Evolutionary conservation across 2,888 invertebrate genomes (phyloP).

Genomic region (Harpalus rubripes): DNA sequence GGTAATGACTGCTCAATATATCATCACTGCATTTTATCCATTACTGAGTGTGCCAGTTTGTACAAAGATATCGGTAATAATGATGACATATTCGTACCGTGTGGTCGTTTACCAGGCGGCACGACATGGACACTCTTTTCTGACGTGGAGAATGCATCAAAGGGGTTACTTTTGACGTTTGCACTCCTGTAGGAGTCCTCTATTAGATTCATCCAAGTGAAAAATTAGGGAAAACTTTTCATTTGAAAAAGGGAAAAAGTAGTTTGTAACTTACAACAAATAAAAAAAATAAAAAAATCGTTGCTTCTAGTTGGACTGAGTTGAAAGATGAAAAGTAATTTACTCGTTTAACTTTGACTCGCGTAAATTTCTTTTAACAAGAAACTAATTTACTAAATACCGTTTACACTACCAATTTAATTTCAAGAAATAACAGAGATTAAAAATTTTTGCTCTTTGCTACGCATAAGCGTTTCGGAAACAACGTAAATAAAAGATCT

Average conservation of each 20-base stretch:
- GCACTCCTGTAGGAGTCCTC: too few relatives aligned
- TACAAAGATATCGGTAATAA: too few relatives aligned
- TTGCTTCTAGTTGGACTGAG: neutral
- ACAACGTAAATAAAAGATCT: too few relatives aligned
- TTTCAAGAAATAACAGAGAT: neutral
- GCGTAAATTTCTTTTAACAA: neutral
- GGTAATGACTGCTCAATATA: too few relatives aligned
- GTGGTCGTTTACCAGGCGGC: too few relatives aligned
- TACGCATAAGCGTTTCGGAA: too few relatives aligned
- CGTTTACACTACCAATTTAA: neutral
- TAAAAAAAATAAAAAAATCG: neutral
- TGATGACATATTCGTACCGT: too few relatives aligned
- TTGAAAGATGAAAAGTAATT: constrained; percentile 8
- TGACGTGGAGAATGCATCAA: too few relatives aligned
- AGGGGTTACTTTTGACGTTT: too few relatives aligned
- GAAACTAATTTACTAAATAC: neutral
- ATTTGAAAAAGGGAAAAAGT: neutral
- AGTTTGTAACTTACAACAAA: constrained; percentile 1
- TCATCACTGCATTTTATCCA: too few relatives aligned
- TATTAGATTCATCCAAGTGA: neutral
- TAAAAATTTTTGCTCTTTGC: neutral
- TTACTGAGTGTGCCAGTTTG: too few relatives aligned
- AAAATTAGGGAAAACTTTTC: neutral
- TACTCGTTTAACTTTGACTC: constrained; percentile 13
- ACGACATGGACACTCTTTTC: too few relatives aligned